Conservation (phyloP, 1,140 invertebrate genomes). For the Ceratoteleas bidentatus region DNA sequence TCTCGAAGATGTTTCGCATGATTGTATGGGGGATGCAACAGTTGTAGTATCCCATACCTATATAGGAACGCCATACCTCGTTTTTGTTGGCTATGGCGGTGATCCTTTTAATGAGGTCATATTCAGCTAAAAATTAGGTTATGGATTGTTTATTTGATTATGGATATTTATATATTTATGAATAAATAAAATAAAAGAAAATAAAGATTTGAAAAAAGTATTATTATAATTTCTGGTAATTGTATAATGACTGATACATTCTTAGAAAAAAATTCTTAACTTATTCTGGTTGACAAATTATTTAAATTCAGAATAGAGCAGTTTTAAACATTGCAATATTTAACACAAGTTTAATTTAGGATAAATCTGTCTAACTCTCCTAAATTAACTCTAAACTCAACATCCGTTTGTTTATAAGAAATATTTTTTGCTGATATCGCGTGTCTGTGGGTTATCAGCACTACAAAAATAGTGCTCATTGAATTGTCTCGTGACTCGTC, state of each 20-base stretch:
- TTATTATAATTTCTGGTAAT: no score
- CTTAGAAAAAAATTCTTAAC: no score
- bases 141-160: neutral
- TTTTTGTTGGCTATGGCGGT: constrained; percentile 92
- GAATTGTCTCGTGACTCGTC: constrained; percentile 71
- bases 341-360: no score
- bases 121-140: constrained; percentile 87
- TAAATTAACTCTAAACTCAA: no score
- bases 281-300: no score
- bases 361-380: no score
- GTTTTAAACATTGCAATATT: no score
- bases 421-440: constrained; percentile 15
- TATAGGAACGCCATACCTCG: constrained; percentile 96
- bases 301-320: no score
- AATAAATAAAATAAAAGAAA: neutral
- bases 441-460: constrained; percentile 40
- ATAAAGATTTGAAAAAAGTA: no score
- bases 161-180: no score
- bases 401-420: constrained; percentile 30
- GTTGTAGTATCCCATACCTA: constrained; percentile 99
- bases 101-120: constrained; percentile 91
- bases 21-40: constrained; percentile 97
- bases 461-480: constrained; percentile 45
- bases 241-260: no score
- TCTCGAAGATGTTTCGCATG: constrained; percentile 98